phyloP scores from a whole-genome alignment of 2,797 vertebrate genomes.

The Chelon labrosus region DNA sequence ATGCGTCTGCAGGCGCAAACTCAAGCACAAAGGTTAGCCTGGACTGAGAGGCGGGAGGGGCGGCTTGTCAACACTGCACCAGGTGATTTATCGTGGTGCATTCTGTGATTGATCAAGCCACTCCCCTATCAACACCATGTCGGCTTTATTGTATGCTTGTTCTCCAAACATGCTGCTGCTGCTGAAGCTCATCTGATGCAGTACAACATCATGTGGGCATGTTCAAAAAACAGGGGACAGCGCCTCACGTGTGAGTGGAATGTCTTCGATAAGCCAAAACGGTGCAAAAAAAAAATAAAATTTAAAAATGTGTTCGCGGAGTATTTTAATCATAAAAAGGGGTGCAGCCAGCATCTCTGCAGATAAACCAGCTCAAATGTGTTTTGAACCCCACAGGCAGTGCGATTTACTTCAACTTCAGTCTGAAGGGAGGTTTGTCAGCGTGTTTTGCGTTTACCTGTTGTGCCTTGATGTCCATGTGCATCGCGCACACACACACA shows the following conservation, averaged over 20 bases:
- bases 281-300: too few species aligned
- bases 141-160: conserved; percentile 14
- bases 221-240: neutral
- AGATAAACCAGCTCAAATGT: neutral
- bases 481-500: neutral
- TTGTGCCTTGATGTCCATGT: neutral
- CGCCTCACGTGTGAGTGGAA: neutral
- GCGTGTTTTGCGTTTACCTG: neutral
- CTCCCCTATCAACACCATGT: neutral
- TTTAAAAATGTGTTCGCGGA: neutral
- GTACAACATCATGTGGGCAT: neutral
- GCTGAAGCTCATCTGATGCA: neutral
- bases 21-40: neutral
- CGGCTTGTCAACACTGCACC: neutral
- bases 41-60: neutral
- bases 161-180: neutral
- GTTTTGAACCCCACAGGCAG: neutral
- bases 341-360: too few species aligned
- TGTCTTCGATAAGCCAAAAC: neutral
- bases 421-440: neutral
- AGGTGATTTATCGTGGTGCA: neutral
- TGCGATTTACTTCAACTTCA: neutral
- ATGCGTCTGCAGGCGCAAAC: neutral
- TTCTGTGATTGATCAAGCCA: conserved; percentile 15
- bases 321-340: neutral